Base-by-base conservation (phyloP, 1,140 invertebrate species). In the Prorops nasuta region DNA sequence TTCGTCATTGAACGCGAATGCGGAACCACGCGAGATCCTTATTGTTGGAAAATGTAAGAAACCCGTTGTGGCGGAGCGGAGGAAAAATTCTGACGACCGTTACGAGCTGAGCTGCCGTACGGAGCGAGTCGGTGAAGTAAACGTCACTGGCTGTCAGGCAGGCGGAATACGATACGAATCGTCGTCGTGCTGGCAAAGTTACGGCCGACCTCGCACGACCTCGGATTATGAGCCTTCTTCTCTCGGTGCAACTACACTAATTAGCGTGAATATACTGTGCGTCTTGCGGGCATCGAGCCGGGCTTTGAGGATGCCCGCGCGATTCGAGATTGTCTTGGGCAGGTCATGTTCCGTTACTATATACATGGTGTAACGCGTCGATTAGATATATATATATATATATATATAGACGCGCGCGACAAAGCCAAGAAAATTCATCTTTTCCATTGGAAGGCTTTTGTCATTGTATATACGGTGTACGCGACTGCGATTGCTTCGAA, bases 141-240 rank as follows among this genome's bases (percentile, higher is more conserved):
- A 6, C 24, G 4, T 10, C 24, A 6, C 24, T 10, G 10, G 4
- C 24, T 4, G 24, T 4, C 42, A 41, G 38, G 24, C 21, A n/a
- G 9, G 28, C 43, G 22, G 44, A 49, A 44, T 37, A 47, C 54
- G 59, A 61, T 61, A 61, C 49, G 53, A 61, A 61, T 61, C 59
- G 58, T 60, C 51, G 58, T 31, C 32, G 37, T 10, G 4, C 48
- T 60, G n/a, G n/a, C n/a, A n/a, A 57, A 61, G 58, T 61, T 61
- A 61, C 53, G 46, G 45, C 43, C 58, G 58, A 61, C 59, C 59
- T 44, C 53, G 16, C 8, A 40, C 36, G 59, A 61, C 59, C 59
- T 61, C 59, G 58, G 58, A 60, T 61, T 61, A 61, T 61, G 58
- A 61, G 46, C 57, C 52, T 59, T 61, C 60, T 56, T 60, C 53